Evolutionary conservation across 2,888 invertebrate species (phyloP).

Genomic region (Arge pagana): DNA sequence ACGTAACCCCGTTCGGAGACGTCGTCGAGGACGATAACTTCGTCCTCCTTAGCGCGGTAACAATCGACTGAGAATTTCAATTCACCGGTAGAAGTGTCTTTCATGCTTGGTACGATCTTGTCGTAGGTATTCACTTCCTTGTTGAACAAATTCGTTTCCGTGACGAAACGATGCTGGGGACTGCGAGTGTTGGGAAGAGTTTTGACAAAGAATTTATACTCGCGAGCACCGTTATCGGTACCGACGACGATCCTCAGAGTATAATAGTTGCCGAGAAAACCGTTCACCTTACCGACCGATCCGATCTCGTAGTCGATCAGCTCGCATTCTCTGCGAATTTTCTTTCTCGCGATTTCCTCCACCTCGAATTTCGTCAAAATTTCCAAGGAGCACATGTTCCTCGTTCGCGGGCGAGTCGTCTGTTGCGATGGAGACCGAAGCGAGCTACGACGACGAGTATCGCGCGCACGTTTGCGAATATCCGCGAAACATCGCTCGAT

Average conservation of each 20-base stretch:
- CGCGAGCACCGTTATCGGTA: conserved; percentile 7
- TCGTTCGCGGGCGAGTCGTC: no score
- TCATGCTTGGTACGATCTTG: conserved; percentile 42
- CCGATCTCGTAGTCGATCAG: conserved; percentile 42
- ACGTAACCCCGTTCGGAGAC: conserved; percentile 34
- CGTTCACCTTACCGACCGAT: conserved; percentile 40
- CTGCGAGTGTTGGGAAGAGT: conserved; percentile 38
- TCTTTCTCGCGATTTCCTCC: conserved; percentile 31
- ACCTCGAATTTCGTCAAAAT: conserved; percentile 34
- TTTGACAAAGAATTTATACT: conserved; percentile 46
- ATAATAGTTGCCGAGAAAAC: conserved; percentile 49
- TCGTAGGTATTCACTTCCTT: conserved; percentile 47
- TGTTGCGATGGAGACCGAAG: no score
- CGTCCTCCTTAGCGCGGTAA: conserved; percentile 34
- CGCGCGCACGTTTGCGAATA: no score
- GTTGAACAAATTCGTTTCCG: conserved; percentile 35
- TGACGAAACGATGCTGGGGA: conserved; percentile 38
- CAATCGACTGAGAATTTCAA: conserved; percentile 37
- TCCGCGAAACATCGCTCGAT: no score
- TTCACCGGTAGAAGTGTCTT: conserved; percentile 26
- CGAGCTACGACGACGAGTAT: no score
- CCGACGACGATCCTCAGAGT: conserved; percentile 41
- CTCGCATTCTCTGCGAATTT: conserved; percentile 30
- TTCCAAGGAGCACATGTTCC: no score
- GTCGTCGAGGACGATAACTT: conserved; percentile 44